Evolutionary conservation across 2,797 vertebrate genomes (phyloP).

Genomic region (Paguma larvata): DNA sequence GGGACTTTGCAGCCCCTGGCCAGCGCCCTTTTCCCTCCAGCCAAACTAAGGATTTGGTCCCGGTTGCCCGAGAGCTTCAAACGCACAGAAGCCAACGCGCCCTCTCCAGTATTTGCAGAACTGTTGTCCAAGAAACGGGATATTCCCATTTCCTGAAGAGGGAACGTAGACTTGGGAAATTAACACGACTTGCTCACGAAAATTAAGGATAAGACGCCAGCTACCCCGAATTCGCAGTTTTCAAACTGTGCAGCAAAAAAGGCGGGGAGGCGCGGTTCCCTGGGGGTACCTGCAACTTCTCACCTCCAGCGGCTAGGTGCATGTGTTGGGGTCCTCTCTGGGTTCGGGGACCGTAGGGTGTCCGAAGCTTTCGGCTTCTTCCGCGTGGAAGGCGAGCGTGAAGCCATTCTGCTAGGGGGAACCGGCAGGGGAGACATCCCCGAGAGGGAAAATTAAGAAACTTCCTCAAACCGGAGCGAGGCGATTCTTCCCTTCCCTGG

Average conservation of each 20-base stretch:
- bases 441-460: background rate
- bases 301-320: background rate
- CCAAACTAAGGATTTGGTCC: background rate
- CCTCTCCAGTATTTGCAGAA: background rate
- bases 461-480: background rate
- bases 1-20: fast-evolving
- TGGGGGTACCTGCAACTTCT: background rate
- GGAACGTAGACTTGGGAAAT: background rate
- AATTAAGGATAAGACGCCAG: background rate
- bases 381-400: background rate
- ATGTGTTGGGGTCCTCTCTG: background rate
- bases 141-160: constrained; percentile 24
- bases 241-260: background rate
- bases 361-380: background rate
- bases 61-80: background rate
- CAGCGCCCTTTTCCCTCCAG: background rate
- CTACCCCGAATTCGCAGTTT: background rate
- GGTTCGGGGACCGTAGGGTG: background rate
- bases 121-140: background rate
- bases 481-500: background rate
- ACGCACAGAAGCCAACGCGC: background rate
- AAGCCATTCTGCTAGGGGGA: background rate
- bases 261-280: background rate
- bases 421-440: background rate
- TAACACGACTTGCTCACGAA: background rate